Percentiles rank a stretch among this genome's conserved stretches.
Conservation (phyloP, 2,797 vertebrate genomes). For the Arrhamphus sclerolepis region DNA sequence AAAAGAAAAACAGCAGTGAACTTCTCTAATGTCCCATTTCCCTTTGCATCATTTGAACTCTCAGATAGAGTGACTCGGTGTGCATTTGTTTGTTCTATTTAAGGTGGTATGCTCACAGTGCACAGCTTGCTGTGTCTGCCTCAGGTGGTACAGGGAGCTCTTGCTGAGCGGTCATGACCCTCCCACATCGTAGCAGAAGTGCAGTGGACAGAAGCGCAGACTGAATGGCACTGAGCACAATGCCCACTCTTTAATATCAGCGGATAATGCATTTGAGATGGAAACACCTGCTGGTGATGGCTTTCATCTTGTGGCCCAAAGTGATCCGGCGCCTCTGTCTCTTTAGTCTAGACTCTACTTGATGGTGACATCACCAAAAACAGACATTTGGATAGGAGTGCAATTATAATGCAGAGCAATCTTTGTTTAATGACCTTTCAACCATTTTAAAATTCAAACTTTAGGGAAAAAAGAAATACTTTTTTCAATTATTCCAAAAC, state of each 20-base stretch:
- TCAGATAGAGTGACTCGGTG: slow-evolving; percentile 43
- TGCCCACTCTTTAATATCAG: slow-evolving; percentile 44
- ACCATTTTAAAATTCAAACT: slow-evolving; percentile 8
- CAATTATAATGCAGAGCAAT: background rate
- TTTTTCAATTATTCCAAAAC: background rate
- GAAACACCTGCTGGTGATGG: slow-evolving; percentile 42
- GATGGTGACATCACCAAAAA: slow-evolving; percentile 3
- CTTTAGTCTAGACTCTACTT: slow-evolving; percentile 16
- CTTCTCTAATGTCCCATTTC: slow-evolving; percentile 12
- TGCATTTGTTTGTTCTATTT: slow-evolving; percentile 51
- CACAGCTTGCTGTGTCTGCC: slow-evolving; percentile 44
- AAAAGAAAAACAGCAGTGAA: too few relatives aligned
- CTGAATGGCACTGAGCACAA: slow-evolving; percentile 46
- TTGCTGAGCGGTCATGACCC: slow-evolving; percentile 57
- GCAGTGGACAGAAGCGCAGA: slow-evolving; percentile 32
- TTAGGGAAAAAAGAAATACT: background rate
- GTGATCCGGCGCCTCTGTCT: slow-evolving; percentile 19
- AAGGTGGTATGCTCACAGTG: slow-evolving; percentile 30
- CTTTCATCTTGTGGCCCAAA: slow-evolving; percentile 45
- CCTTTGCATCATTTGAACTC: slow-evolving; percentile 17
- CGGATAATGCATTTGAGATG: slow-evolving; percentile 38
- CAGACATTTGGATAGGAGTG: background rate
- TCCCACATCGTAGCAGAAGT: slow-evolving; percentile 25
- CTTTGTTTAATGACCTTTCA: background rate
- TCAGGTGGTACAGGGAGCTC: slow-evolving; percentile 49